phyloP scores from a whole-genome alignment of 1,140 invertebrate genomes.

The Chionoecetes opilio region DNA sequence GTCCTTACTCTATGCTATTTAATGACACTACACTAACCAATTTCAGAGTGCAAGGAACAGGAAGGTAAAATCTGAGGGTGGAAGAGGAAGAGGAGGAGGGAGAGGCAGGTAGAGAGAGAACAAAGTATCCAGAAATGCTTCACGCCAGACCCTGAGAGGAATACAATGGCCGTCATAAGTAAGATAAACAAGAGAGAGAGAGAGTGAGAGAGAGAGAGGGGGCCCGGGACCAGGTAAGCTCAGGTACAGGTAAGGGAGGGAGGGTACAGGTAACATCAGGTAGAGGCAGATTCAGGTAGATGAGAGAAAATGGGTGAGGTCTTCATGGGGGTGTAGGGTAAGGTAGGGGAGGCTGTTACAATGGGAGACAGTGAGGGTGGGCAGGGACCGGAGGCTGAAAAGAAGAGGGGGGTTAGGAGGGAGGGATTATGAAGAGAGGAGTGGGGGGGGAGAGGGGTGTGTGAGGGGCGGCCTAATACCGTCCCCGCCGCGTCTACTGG shows the following conservation, averaged over 20 bases:
- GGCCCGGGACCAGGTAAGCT: not conserved
- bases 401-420: not conserved
- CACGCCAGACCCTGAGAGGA: not conserved
- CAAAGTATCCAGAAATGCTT: not conserved
- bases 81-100: no score
- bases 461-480: conserved; percentile 46
- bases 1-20: no score
- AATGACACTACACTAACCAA: no score
- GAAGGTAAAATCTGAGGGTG: no score
- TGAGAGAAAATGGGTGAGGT: not conserved
- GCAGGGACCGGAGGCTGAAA: not conserved
- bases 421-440: conserved; percentile 19
- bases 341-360: not conserved
- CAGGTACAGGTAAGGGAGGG: not conserved
- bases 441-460: not conserved
- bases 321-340: no score
- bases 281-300: conserved; percentile 15
- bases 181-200: not conserved
- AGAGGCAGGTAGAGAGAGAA: not conserved
- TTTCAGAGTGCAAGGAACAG: no score
- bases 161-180: not conserved
- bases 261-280: not conserved
- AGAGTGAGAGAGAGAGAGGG: not conserved
- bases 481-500: conserved; percentile 33
- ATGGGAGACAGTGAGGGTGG: conserved; percentile 15